phyloP scores from a whole-genome alignment of 2,888 invertebrate genomes.

The Selenia dentaria region DNA sequence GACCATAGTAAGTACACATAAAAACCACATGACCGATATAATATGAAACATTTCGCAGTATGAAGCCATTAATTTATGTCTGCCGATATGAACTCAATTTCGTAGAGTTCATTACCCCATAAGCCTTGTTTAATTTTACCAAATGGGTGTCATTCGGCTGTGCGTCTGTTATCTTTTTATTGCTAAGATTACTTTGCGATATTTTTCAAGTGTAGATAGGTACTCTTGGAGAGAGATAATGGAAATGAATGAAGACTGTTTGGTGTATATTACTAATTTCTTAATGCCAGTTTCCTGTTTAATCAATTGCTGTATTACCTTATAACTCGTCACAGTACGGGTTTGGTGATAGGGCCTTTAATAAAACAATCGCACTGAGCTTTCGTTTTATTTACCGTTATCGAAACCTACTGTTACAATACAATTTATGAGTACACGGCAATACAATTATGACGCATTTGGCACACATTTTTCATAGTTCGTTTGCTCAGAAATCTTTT shows the following conservation, averaged over 20 bases:
- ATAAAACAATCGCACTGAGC: conserved; percentile 44
- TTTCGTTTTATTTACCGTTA: conserved; percentile 64
- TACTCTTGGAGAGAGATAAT: neutral
- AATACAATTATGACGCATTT: conserved; percentile 58
- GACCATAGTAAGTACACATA: neutral
- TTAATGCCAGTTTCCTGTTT: neutral
- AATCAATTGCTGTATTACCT: conserved; percentile 31
- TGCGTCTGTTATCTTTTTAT: conserved; percentile 5
- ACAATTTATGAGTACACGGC: conserved; percentile 31
- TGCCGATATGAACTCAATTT: conserved; percentile 25
- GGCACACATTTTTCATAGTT: conserved; percentile 28
- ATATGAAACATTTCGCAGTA: too few species aligned
- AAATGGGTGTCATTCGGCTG: conserved; percentile 15
- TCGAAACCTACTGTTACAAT: conserved; percentile 47
- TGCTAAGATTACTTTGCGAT: conserved; percentile 4
- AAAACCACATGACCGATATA: neutral
- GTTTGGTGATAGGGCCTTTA: conserved; percentile 24
- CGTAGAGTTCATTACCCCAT: conserved; percentile 31
- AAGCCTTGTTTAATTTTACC: conserved; percentile 28
- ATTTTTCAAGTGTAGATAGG: too few species aligned
- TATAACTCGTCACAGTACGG: conserved; percentile 35
- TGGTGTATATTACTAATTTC: neutral
- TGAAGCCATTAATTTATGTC: neutral
- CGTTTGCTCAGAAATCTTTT: conserved; percentile 31
- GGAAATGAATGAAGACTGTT: neutral